Evolutionary conservation across 1,140 invertebrate genomes (phyloP).

Genomic region (Sarcophaga peregrina): DNA sequence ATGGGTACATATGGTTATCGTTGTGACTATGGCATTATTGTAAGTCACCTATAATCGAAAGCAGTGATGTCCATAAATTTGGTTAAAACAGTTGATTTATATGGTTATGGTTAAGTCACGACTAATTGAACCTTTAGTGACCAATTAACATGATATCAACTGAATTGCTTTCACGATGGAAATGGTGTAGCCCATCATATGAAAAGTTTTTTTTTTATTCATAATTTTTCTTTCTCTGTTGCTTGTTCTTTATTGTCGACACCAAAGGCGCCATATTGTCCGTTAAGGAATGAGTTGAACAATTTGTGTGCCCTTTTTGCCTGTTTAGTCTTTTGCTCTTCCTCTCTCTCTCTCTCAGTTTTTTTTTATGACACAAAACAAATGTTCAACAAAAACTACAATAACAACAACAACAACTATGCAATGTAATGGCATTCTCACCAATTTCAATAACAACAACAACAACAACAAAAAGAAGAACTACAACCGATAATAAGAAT

Average conservation of each 20-base stretch:
- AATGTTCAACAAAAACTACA: neutral
- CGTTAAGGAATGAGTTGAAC: slow-evolving; percentile 22
- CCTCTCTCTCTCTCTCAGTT: no score
- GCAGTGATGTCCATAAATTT: no score
- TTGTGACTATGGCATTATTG: no score
- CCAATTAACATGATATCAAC: no score
- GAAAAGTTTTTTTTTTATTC: neutral
- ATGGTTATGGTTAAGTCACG: no score
- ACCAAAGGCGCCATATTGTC: slow-evolving; percentile 23
- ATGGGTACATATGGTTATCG: no score
- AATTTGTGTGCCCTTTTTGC: neutral
- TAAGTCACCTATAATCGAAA: no score
- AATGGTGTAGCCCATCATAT: slow-evolving; percentile 9
- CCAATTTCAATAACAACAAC: neutral
- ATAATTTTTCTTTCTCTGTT: neutral
- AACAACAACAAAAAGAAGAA: neutral
- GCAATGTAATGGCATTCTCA: neutral
- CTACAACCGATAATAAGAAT: neutral
- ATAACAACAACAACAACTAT: neutral
- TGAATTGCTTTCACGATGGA: neutral
- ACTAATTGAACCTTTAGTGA: no score
- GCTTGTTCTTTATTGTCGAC: neutral
- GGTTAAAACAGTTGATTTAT: no score
- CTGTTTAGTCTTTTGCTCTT: no score
- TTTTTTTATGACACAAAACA: neutral